Percentiles rank a stretch among this genome's conserved stretches.
phyloP scores from a whole-genome alignment of 2,797 vertebrate genomes.

The Hybognathus amarus region DNA sequence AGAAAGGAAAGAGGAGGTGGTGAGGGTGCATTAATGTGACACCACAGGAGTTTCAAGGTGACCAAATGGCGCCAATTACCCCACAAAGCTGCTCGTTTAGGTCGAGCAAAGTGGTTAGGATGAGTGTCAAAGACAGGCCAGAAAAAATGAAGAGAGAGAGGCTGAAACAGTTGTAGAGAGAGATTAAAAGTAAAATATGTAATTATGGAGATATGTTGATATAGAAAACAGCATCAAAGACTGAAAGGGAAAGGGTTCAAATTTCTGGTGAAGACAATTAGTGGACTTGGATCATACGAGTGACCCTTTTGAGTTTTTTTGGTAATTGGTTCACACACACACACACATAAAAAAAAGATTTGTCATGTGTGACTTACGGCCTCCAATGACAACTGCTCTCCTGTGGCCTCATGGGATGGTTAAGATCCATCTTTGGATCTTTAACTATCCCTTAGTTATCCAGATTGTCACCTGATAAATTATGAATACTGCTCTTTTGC shows the following conservation, averaged over 20 bases:
- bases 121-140: constrained; percentile 61
- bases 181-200: not conserved
- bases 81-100: constrained; percentile 65
- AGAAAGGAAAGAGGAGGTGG: constrained; percentile 32
- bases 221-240: constrained; percentile 51
- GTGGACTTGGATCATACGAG: constrained; percentile 13
- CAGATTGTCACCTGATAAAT: not conserved
- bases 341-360: too few relatives aligned
- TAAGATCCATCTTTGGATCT: not conserved
- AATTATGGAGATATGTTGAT: constrained; percentile 4
- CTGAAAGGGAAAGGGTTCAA: constrained; percentile 22
- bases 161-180: constrained; percentile 5
- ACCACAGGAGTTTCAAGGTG: constrained; percentile 74
- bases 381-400: not conserved
- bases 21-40: constrained; percentile 71
- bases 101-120: constrained; percentile 55
- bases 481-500: not conserved
- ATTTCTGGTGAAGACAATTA: constrained; percentile 7
- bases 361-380: not conserved
- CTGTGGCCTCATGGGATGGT: not conserved
- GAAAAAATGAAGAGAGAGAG: constrained; percentile 48
- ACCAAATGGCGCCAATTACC: constrained; percentile 74
- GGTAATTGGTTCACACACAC: not conserved
- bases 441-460: not conserved
- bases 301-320: not conserved